These are phyloP conservation scores for Drosophila asahinai DNA, from an alignment of 1,140 invertebrate species.

Conservation along the genomic window DNA sequence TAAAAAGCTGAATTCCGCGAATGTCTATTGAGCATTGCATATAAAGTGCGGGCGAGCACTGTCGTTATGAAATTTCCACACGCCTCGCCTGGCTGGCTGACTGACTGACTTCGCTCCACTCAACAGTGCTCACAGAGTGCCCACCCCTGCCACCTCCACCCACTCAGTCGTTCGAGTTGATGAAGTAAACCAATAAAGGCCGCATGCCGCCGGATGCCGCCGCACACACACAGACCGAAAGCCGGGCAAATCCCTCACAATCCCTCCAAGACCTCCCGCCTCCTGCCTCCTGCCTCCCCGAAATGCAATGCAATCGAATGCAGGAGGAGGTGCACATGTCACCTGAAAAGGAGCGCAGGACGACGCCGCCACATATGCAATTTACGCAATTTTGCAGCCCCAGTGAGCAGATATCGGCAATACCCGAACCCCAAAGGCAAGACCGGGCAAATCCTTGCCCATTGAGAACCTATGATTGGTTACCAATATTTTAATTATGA, in stretches of 20 bases:
- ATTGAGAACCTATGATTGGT: slow-evolving; percentile 74
- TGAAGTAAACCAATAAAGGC: slow-evolving; percentile 81
- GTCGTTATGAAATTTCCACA: slow-evolving; percentile 77
- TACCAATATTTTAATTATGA: slow-evolving; percentile 79
- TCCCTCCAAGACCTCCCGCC: not conserved
- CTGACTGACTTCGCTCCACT: slow-evolving; percentile 28
- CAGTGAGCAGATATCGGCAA: slow-evolving; percentile 66
- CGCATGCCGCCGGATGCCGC: slow-evolving; percentile 65
- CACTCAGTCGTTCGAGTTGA: slow-evolving; percentile 67
- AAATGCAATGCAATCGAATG: slow-evolving; percentile 16
- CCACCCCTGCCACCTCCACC: not conserved
- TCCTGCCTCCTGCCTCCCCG: not conserved
- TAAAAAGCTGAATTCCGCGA: slow-evolving; percentile 59
- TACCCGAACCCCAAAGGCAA: too few species aligned
- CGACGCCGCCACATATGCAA: slow-evolving; percentile 55
- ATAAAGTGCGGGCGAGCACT: slow-evolving; percentile 54
- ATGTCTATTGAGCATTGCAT: slow-evolving; percentile 82
- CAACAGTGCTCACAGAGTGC: not conserved
- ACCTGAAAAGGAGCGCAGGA: slow-evolving; percentile 58
- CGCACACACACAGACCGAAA: slow-evolving; percentile 53
- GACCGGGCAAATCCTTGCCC: not conserved
- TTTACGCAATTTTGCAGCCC: slow-evolving; percentile 78
- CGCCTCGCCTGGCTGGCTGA: slow-evolving; percentile 55
- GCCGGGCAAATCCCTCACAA: slow-evolving; percentile 60
- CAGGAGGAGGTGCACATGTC: slow-evolving; percentile 58